These are phyloP conservation scores for Noctua pronuba DNA, from an alignment of 2,888 invertebrate species.

Conservation along the genomic window DNA sequence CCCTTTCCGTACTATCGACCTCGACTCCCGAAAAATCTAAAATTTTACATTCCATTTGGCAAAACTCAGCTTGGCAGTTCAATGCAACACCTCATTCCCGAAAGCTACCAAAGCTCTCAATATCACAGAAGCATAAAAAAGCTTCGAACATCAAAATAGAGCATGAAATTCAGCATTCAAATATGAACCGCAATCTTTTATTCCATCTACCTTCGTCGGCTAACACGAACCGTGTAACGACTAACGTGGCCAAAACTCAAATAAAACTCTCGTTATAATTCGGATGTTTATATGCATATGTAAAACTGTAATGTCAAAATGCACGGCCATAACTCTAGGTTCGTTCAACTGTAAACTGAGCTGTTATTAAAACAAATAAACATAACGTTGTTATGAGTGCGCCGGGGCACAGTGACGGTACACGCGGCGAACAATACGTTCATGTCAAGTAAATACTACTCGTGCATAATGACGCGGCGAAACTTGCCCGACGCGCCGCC, in stretches of 20 bases:
- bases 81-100: conserved; percentile 7
- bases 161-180: conserved; percentile 24
- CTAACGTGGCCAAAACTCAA: conserved; percentile 42
- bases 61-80: background rate
- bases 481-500: conserved; percentile 43
- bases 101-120: conserved; percentile 9
- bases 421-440: conserved; percentile 15
- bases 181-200: conserved; percentile 40
- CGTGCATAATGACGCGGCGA: conserved; percentile 44
- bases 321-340: conserved; percentile 36
- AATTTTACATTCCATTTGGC: conserved; percentile 1
- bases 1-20: too few relatives aligned
- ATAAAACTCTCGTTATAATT: conserved; percentile 49
- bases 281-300: conserved; percentile 41
- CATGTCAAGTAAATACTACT: conserved; percentile 36
- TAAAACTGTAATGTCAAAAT: conserved; percentile 33
- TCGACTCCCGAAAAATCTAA: background rate
- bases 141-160: conserved; percentile 22
- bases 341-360: conserved; percentile 50
- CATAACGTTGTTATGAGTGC: conserved; percentile 41
- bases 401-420: conserved; percentile 12
- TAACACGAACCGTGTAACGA: conserved; percentile 23
- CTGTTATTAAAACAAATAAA: conserved; percentile 64
- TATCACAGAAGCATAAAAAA: conserved; percentile 30
- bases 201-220: conserved; percentile 27